Percentiles rank a stretch among this genome's conserved stretches.
Evolutionary conservation across 2,797 vertebrate species (phyloP).

Genomic region (Halcyon badia): DNA sequence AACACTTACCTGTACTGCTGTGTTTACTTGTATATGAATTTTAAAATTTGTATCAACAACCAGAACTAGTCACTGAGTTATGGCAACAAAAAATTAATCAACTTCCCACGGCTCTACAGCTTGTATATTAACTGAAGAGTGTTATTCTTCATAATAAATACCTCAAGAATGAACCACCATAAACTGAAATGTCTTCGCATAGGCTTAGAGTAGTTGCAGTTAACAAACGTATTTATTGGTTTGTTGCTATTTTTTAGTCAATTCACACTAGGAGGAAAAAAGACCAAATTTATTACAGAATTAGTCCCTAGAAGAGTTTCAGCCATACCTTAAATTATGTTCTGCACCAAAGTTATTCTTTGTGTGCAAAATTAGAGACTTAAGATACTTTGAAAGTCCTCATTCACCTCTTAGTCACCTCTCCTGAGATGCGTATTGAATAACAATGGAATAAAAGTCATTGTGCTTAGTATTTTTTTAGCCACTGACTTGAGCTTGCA

Average conservation of each 20-base stretch:
- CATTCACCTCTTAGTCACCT: slow-evolving; percentile 71
- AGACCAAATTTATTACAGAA: background rate
- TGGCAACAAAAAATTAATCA: background rate
- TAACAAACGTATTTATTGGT: background rate
- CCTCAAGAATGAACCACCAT: background rate
- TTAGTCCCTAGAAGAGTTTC: background rate
- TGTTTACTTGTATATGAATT: background rate
- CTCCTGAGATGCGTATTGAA: slow-evolving; percentile 49
- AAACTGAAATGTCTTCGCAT: background rate
- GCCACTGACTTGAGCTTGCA: slow-evolving; percentile 38
- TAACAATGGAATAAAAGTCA: slow-evolving; percentile 55
- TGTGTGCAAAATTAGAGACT: slow-evolving; percentile 29
- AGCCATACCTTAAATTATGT: background rate
- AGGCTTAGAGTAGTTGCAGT: background rate
- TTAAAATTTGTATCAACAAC: background rate
- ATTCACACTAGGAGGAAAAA: background rate
- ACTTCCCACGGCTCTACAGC: background rate
- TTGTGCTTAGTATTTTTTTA: slow-evolving; percentile 68
- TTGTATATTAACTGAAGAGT: background rate
- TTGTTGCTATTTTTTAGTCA: background rate
- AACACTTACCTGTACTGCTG: background rate
- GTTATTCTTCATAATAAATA: background rate
- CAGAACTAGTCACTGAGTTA: background rate
- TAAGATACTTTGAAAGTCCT: slow-evolving; percentile 51
- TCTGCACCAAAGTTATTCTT: slow-evolving; percentile 6